Percentiles rank a stretch among this genome's conserved stretches.
Conservation (phyloP, 2,888 invertebrate genomes). For the Plutella xylostella region DNA sequence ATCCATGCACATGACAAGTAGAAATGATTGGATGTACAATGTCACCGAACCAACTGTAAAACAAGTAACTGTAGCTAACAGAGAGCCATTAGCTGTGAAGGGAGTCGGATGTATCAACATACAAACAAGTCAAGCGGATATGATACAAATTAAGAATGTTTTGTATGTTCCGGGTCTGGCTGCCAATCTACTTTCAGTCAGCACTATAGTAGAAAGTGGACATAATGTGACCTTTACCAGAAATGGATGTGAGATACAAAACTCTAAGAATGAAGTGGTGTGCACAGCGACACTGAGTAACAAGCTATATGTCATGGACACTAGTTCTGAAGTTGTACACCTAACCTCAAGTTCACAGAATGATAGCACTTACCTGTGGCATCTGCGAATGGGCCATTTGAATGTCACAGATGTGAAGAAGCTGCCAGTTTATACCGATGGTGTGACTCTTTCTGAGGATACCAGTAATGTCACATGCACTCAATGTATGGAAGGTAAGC, state of each 20-base stretch:
- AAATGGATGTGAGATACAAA: slow-evolving; percentile 16
- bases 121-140: too few species aligned
- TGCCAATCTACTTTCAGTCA: slow-evolving; percentile 20
- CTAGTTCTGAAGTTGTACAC: slow-evolving; percentile 8
- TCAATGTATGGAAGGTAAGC: slow-evolving; percentile 5
- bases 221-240: slow-evolving; percentile 15
- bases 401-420: slow-evolving; percentile 14
- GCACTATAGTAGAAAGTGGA: slow-evolving; percentile 17
- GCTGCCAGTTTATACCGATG: slow-evolving; percentile 16
- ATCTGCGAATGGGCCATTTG: slow-evolving; percentile 4
- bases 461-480: background rate
- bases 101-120: too few species aligned
- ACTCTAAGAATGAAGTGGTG: slow-evolving; percentile 9
- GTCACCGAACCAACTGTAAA: background rate
- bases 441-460: background rate
- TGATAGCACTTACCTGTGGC: background rate
- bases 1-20: slow-evolving; percentile 3
- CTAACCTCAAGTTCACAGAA: slow-evolving; percentile 4
- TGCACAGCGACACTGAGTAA: slow-evolving; percentile 14
- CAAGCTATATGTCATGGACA: slow-evolving; percentile 17
- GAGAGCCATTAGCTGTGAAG: too few species aligned
- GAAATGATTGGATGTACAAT: background rate
- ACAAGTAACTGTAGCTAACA: too few species aligned
- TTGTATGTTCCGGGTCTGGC: slow-evolving; percentile 18
- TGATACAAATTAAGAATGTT: slow-evolving; percentile 17